phyloP scores from a whole-genome alignment of 2,113 vertebrate genomes.

The Stigmatopora argus region DNA sequence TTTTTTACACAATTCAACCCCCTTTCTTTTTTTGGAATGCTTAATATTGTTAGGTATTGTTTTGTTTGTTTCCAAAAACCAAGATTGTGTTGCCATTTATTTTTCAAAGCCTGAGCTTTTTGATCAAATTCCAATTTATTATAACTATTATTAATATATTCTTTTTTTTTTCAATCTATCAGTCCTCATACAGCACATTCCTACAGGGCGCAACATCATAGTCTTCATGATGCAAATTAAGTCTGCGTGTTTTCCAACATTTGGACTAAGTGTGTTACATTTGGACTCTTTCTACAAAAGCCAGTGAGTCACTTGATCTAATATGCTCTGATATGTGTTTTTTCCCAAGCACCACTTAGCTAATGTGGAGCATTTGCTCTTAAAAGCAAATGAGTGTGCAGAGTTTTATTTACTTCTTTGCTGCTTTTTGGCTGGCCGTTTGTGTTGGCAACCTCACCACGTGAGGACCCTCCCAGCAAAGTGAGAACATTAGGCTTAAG shows the following conservation, averaged over 20 bases:
- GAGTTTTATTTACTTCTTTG: conserved; percentile 45
- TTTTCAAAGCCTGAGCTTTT: neutral
- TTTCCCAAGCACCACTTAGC: conserved; percentile 46
- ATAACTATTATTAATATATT: too few relatives aligned
- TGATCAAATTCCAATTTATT: too few relatives aligned
- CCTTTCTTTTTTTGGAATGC: too few relatives aligned
- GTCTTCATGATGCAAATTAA: neutral
- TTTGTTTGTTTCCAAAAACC: too few relatives aligned
- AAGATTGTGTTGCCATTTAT: neutral
- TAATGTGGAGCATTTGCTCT: conserved; percentile 16
- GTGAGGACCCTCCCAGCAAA: conserved; percentile 33
- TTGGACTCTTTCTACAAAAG: neutral
- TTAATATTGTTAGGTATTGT: too few relatives aligned
- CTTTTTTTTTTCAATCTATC: neutral
- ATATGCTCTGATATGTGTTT: conserved; percentile 31
- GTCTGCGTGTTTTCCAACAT: conserved; percentile 1
- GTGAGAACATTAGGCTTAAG: conserved; percentile 22
- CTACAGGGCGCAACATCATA: neutral
- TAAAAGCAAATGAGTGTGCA: conserved; percentile 40
- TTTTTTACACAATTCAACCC: too few relatives aligned
- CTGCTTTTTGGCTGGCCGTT: conserved; percentile 34
- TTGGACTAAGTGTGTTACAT: conserved; percentile 4
- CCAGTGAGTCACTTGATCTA: conserved; percentile 46
- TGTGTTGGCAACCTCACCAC: conserved; percentile 39
- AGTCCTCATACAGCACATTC: neutral